Percentiles rank a stretch among this genome's conserved stretches.
phyloP scores from a whole-genome alignment of 2,113 vertebrate genomes.

The Sturnira hondurensis region DNA sequence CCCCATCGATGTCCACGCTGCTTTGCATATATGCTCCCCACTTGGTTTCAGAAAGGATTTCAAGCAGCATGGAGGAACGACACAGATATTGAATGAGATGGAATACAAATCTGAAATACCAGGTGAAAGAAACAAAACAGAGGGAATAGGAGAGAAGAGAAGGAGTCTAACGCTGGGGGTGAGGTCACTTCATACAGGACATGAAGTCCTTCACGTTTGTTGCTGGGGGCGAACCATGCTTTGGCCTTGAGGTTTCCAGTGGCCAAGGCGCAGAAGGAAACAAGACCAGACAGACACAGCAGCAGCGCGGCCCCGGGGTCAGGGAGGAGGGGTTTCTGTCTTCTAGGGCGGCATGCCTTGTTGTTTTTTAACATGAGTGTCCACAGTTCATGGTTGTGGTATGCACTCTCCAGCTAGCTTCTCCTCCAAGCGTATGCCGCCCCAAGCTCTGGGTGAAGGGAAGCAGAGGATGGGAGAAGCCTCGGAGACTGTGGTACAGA shows the following conservation, averaged over 20 bases:
- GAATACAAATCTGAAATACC: no score
- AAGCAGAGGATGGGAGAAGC: background rate
- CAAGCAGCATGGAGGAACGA: background rate
- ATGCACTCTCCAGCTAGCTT: background rate
- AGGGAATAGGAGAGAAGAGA: background rate
- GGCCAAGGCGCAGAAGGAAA: background rate
- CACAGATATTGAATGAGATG: background rate
- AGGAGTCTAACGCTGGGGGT: background rate
- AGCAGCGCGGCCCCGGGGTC: background rate
- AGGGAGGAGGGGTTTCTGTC: background rate
- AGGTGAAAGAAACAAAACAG: background rate
- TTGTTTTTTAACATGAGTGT: background rate
- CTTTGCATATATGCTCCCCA: background rate
- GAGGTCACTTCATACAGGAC: background rate
- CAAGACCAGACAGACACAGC: background rate
- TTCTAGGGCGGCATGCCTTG: background rate
- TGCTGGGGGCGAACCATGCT: background rate
- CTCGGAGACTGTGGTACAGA: background rate
- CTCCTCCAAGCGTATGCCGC: background rate
- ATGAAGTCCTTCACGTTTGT: rapidly evolving
- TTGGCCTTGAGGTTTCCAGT: background rate
- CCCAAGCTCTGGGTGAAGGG: background rate
- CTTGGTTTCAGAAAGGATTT: background rate
- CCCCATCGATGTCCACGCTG: rapidly evolving
- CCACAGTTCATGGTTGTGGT: background rate